Evolutionary conservation across 2,113 vertebrate genomes (phyloP).

Genomic region (Trichomycterus rosablanca): DNA sequence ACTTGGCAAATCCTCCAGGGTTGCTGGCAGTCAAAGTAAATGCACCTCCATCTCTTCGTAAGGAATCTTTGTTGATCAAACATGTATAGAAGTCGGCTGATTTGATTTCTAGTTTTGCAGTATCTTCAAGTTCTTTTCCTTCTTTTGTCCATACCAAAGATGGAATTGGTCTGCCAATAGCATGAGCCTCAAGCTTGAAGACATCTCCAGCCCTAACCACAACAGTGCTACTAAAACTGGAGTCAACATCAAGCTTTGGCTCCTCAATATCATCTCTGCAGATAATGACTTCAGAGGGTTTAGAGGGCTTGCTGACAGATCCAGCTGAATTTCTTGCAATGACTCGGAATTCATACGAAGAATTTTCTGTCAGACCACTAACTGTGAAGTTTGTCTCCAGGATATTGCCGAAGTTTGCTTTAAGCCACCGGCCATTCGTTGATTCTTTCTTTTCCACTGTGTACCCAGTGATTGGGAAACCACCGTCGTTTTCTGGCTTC

Average conservation of each 20-base stretch:
- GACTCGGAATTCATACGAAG: slow-evolving; percentile 92
- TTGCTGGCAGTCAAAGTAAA: slow-evolving; percentile 90
- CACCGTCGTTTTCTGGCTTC: slow-evolving; percentile 93
- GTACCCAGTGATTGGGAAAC: slow-evolving; percentile 95
- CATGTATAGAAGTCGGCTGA: slow-evolving; percentile 84
- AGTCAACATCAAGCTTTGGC: slow-evolving; percentile 85
- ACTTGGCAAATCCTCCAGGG: slow-evolving; percentile 94
- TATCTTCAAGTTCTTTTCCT: slow-evolving; percentile 88
- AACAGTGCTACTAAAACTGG: slow-evolving; percentile 81
- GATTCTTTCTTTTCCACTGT: slow-evolving; percentile 90
- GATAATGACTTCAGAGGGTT: slow-evolving; percentile 84
- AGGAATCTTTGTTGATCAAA: slow-evolving; percentile 86
- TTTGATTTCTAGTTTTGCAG: slow-evolving; percentile 89
- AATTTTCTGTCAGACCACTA: slow-evolving; percentile 90
- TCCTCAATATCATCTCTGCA: slow-evolving; percentile 94
- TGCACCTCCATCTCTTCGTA: slow-evolving; percentile 83
- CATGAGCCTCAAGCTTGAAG: slow-evolving; percentile 88
- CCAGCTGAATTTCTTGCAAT: slow-evolving; percentile 92
- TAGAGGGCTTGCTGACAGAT: slow-evolving; percentile 87
- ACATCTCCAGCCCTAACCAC: slow-evolving; percentile 88
- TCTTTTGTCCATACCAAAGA: slow-evolving; percentile 91
- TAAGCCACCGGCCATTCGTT: slow-evolving; percentile 93
- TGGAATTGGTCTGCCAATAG: slow-evolving; percentile 85
- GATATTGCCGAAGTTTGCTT: slow-evolving; percentile 96
- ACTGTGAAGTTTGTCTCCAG: slow-evolving; percentile 90